phyloP scores from a whole-genome alignment of 37 sponge, comb jelly and placozoan genomes.

The Crambe crambe region DNA sequence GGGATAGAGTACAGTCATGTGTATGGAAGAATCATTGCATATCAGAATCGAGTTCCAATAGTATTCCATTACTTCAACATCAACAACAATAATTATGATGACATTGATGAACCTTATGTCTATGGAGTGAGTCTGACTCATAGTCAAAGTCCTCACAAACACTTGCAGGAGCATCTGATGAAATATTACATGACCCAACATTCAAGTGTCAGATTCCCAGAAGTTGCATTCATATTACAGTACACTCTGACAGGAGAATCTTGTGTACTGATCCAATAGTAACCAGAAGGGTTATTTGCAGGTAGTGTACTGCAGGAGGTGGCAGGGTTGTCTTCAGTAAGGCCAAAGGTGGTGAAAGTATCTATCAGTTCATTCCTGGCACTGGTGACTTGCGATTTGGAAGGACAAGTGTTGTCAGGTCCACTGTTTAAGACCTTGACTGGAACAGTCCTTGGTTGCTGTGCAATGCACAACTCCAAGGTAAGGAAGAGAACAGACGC shows the following conservation, averaged over 20 bases:
- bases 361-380: no score
- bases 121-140: background rate
- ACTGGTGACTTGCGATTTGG: no score
- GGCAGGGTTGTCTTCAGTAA: background rate
- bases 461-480: background rate
- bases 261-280: background rate
- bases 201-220: no score
- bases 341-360: no score
- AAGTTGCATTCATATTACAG: no score
- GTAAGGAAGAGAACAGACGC: no score
- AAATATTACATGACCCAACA: no score
- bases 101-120: conserved; percentile 3
- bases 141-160: no score
- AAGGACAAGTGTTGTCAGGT: no score
- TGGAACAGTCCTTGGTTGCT: background rate
- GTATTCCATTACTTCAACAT: background rate
- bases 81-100: background rate
- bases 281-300: background rate
- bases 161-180: no score
- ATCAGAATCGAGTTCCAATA: background rate
- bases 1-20: background rate
- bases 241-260: background rate
- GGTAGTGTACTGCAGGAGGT: background rate
- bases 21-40: background rate
- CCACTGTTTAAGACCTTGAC: background rate